A percentile compares a stretch with the other conserved stretches of the same genome.
phyloP scores from a whole-genome alignment of 2,113 vertebrate genomes.

The Lontra canadensis region DNA sequence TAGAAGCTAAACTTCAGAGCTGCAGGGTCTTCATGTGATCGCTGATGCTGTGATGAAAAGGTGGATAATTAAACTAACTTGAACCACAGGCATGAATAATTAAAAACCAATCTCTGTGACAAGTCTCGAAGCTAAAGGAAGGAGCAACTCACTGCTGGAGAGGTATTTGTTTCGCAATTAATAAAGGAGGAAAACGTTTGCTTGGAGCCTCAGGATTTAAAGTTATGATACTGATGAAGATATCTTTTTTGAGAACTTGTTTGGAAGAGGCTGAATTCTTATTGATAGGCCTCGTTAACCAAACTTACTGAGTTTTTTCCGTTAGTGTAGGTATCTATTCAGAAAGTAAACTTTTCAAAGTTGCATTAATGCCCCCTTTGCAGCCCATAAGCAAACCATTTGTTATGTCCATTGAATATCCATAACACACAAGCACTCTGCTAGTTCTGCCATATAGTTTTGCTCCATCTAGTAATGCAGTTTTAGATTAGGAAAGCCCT shows the following conservation, averaged over 20 bases:
- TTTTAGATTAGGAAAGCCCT: conserved; percentile 52
- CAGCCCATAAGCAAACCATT: neutral
- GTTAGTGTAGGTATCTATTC: neutral
- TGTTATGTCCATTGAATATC: neutral
- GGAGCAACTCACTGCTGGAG: neutral
- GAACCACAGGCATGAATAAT: neutral
- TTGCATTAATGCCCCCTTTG: neutral
- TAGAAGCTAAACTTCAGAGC: conserved; percentile 95
- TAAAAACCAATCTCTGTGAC: conserved; percentile 6
- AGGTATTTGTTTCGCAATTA: conserved; percentile 52
- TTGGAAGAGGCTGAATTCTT: neutral
- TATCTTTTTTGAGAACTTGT: conserved; percentile 22
- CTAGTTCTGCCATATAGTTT: neutral
- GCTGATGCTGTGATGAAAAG: conserved; percentile 90
- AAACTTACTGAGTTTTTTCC: neutral
- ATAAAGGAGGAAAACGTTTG: conserved; percentile 12
- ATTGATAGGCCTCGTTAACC: neutral
- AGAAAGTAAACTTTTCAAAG: conserved; percentile 53
- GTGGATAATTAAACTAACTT: neutral
- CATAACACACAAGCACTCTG: neutral
- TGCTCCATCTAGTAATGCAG: neutral
- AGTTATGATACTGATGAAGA: neutral
- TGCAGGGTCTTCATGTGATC: conserved; percentile 93
- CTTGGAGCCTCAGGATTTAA: conserved; percentile 12
- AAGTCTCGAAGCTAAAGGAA: neutral